Evolutionary conservation across 2,797 vertebrate genomes (phyloP), one percentile per base, ranked within the genome.

Genomic region (Anguilla megastoma): DNA sequence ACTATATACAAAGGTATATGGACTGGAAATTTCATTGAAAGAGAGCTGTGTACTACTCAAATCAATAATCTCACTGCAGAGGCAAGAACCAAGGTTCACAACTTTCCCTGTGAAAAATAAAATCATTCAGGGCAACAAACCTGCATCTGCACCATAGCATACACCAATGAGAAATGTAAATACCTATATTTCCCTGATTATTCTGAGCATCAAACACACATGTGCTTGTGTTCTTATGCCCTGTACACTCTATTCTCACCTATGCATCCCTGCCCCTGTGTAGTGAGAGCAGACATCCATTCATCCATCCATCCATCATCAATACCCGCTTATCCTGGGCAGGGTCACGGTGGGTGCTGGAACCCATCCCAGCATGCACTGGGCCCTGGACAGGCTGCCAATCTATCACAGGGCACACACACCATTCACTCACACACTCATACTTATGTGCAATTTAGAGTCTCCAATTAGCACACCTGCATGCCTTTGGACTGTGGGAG

Each of bases 161-260:
- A 30, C 10, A 83, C 21, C 36, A 27, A 56, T 60, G 79, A 33
- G 58, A 10, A 10, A 69, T n/a, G n/a, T 27, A 63, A 24, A 66
- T 24, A 27, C 12, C 86, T 87, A 21, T 71, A 82, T 87, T 48
- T n/a, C 9, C 12, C 21, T 54, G 30, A 82, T 30, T 45, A 21
- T 87, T 18, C 16, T 69, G 30, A 88, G 30, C 84, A 76, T 50
- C 33, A 85, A 56, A 88, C 24, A 86, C 87, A 84, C 84, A 58
- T 52, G 50, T 52, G 1, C 50, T 52, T 52, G 50, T 52, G 50
- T 52, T 52, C 50, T 52, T 52, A 6, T 30, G 33, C 10, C 21
- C 14, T 21, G 18, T 69, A 74, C 9, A 1, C 69, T 74, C 27
- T 12, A 27, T 36, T 33, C 69, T 74, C 69, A 74, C 7, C 69